Evolutionary conservation across 2,797 vertebrate genomes (phyloP), one percentile per base, ranked within the genome.

Genomic region (Acanthurus leucopareius): DNA sequence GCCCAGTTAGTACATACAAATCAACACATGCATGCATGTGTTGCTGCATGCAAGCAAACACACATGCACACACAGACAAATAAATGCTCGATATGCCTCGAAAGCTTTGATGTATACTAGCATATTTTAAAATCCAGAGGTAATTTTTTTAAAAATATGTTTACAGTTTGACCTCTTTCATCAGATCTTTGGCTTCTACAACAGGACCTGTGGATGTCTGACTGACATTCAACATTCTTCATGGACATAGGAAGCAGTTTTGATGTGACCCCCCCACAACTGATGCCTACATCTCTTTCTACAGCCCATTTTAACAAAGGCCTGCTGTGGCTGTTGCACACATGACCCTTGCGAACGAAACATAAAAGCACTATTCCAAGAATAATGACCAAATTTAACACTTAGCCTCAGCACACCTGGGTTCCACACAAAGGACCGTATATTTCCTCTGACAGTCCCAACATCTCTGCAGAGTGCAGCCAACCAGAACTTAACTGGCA

Each of bases 381-480:
- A 97, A 95, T 97, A 97, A 97, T 97, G 97, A 97, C 96, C 96
- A 96, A 96, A 97, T 97, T 97, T 97, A 97, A 97, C 96, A 96
- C 96, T 96, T 96, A 95, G 93, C 91, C 93, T 96, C 96, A 89
- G 93, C 96, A 96, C 97, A 98, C 97, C 97, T 97, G 97, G 96
- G 97, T 96, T 97, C 96, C 96, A 92, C 94, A 85, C 86, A 32
- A 69, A 85, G 85, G 82, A 75, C 86, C 77, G 83, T 92, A 86
- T 92, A 90, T 92, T 89, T 90, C 78, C 83, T 85, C 70, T 89
- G 89, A 88, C 89, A 86, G 80, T 88, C 82, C 69, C 82, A 86
- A 82, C 85, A 91, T 90, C 84, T 89, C 83, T 82, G 86, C 75
- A 66, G 79, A 82, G 85, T 20, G 79, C 89, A 88, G 78, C 91